Evolutionary conservation across 2,888 invertebrate species (phyloP).

Genomic region (Steinernema carpocapsae): DNA sequence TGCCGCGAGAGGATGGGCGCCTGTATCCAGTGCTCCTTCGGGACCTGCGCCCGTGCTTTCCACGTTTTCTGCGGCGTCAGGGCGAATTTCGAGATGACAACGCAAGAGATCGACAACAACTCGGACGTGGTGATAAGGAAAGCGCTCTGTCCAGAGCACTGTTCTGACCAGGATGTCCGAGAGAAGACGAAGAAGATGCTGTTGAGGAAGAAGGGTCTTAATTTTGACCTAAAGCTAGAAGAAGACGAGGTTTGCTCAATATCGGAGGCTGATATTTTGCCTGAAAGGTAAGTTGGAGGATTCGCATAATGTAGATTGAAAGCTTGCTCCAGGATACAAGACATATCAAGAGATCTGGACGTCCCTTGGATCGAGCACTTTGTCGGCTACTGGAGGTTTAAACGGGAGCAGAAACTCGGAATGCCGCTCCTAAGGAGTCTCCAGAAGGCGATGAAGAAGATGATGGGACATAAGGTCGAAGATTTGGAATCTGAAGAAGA

Average conservation of each 20-base stretch:
- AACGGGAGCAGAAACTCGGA: neutral
- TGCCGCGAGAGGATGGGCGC: slow-evolving; percentile 88
- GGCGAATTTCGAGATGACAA: slow-evolving; percentile 91
- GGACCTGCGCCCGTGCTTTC: slow-evolving; percentile 78
- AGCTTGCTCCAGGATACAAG: neutral
- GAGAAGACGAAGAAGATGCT: neutral
- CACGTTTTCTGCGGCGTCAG: slow-evolving; percentile 98
- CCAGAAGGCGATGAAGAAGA: slow-evolving; percentile 1
- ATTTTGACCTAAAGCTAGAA: neutral
- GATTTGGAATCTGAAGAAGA: too few species aligned
- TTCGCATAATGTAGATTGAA: too few species aligned
- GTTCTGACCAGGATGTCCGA: neutral
- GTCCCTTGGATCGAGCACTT: neutral
- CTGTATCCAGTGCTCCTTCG: slow-evolving; percentile 84
- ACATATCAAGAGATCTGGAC: neutral
- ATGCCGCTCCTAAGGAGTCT: neutral
- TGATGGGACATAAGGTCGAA: too few species aligned
- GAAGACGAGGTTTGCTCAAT: neutral
- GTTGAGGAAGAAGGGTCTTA: neutral
- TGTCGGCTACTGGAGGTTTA: neutral
- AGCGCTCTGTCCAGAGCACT: slow-evolving; percentile 11
- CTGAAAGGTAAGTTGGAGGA: neutral
- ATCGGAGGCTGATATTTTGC: neutral
- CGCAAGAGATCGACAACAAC: slow-evolving; percentile 72
- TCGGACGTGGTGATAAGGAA: neutral